phyloP scores from a whole-genome alignment of 2,797 vertebrate species.

The Euthynnus affinis region DNA sequence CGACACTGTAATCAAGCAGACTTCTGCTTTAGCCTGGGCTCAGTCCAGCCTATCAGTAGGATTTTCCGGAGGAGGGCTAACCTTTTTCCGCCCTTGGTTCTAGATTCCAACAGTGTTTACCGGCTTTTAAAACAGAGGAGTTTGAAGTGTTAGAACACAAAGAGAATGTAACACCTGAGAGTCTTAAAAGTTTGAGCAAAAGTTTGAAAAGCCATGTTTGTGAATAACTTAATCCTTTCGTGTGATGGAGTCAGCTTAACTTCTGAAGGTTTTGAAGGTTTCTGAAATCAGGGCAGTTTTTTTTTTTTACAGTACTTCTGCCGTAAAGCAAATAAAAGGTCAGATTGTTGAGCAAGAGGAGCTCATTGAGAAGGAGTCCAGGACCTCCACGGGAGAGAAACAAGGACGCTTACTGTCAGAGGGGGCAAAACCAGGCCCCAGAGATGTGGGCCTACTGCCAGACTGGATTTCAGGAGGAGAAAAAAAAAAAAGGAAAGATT shows the following conservation, averaged over 20 bases:
- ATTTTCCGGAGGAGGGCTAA: conserved; percentile 55
- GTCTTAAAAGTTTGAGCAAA: conserved; percentile 46
- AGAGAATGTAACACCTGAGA: conserved; percentile 11
- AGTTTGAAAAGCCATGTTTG: conserved; percentile 44
- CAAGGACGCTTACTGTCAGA: conserved; percentile 78
- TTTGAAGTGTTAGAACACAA: conserved; percentile 33
- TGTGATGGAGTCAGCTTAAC: conserved; percentile 37
- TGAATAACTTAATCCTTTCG: conserved; percentile 29
- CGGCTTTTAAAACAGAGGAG: conserved; percentile 46
- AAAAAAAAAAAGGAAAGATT: conserved; percentile 55
- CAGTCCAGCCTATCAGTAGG: conserved; percentile 54
- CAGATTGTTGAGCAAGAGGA: conserved; percentile 72
- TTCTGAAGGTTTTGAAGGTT: conserved; percentile 25
- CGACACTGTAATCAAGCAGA: conserved; percentile 37
- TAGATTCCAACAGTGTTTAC: conserved; percentile 50
- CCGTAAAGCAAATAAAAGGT: conserved; percentile 71
- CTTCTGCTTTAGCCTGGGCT: conserved; percentile 16
- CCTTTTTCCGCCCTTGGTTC: conserved; percentile 51
- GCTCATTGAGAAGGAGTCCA: conserved; percentile 55
- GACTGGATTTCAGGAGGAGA: conserved; percentile 53
- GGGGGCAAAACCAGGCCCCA: conserved; percentile 48
- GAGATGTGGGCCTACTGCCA: conserved; percentile 65
- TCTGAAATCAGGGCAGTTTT: conserved; percentile 57
- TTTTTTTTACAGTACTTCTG: conserved; percentile 66
- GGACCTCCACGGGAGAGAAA: conserved; percentile 75